A percentile compares a stretch with the other conserved stretches of the same genome.
Evolutionary conservation across 2,888 invertebrate genomes (phyloP).

Genomic region (Halictus quadricinctus): DNA sequence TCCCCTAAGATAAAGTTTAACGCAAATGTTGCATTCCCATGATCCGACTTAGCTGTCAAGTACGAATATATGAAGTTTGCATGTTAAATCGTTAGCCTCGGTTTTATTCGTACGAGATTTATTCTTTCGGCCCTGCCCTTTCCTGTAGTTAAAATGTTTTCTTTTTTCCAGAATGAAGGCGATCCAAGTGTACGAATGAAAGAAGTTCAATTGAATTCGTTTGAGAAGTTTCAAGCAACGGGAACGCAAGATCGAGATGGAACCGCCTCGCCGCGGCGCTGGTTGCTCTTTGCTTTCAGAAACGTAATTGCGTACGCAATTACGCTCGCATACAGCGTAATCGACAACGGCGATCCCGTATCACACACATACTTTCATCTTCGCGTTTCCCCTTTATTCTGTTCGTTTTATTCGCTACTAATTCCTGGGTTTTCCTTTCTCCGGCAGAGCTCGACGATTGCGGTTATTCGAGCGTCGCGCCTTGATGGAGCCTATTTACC

Average conservation of each 20-base stretch:
- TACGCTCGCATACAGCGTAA: conserved; percentile 42
- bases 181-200: neutral
- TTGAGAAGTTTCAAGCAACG: neutral
- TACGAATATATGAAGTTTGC: too few species aligned
- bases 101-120: too few species aligned
- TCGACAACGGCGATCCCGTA: conserved; percentile 29
- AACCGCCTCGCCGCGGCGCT: neutral
- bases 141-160: too few species aligned
- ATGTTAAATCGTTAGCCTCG: too few species aligned
- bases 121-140: too few species aligned
- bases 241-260: neutral
- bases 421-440: conserved; percentile 40
- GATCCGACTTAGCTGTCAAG: too few species aligned
- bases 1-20: too few species aligned
- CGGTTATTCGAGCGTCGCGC: conserved; percentile 41
- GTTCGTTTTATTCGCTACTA: conserved; percentile 40
- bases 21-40: too few species aligned
- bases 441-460: conserved; percentile 27
- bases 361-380: conserved; percentile 38
- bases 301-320: conserved; percentile 47
- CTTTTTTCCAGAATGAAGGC: neutral
- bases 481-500: conserved; percentile 32
- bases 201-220: neutral
- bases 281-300: conserved; percentile 30
- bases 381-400: conserved; percentile 34